Percentiles rank a stretch among this genome's conserved stretches.
Conservation (phyloP, 2,113 vertebrate genomes). For the Calypte anna region DNA sequence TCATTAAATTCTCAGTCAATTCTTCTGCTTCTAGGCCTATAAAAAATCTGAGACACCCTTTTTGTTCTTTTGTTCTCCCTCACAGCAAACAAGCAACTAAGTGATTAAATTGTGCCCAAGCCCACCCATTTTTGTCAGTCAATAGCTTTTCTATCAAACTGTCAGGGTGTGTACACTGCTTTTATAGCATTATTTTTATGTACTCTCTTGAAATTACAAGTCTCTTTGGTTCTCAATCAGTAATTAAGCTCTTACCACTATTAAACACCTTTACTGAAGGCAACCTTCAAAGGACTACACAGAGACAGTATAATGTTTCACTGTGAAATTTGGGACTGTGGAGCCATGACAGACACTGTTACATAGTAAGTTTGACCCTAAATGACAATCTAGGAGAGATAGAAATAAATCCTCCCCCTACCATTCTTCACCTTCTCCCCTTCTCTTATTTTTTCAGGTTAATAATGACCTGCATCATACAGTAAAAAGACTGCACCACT, state of each 20-base stretch:
- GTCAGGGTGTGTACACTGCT: neutral
- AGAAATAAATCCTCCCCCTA: neutral
- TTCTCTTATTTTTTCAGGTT: neutral
- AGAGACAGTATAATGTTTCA: neutral
- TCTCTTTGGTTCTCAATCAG: neutral
- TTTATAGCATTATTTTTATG: neutral
- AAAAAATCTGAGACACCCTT: neutral
- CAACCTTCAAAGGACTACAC: neutral
- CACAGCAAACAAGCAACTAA: neutral
- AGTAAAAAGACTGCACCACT: neutral
- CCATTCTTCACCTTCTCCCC: neutral
- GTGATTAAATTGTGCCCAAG: neutral
- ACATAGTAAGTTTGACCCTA: neutral
- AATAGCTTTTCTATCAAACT: neutral
- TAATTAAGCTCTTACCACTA: neutral
- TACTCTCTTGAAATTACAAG: neutral
- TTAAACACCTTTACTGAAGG: neutral
- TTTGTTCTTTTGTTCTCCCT: neutral
- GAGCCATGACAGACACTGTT: neutral
- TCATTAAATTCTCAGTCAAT: neutral
- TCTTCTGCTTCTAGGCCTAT: neutral
- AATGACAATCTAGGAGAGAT: neutral
- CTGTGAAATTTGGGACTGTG: constrained; percentile 11
- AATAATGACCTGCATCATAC: neutral
- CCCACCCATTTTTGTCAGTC: neutral